phyloP scores from a whole-genome alignment of 2,113 vertebrate species.

The Oriolus oriolus region DNA sequence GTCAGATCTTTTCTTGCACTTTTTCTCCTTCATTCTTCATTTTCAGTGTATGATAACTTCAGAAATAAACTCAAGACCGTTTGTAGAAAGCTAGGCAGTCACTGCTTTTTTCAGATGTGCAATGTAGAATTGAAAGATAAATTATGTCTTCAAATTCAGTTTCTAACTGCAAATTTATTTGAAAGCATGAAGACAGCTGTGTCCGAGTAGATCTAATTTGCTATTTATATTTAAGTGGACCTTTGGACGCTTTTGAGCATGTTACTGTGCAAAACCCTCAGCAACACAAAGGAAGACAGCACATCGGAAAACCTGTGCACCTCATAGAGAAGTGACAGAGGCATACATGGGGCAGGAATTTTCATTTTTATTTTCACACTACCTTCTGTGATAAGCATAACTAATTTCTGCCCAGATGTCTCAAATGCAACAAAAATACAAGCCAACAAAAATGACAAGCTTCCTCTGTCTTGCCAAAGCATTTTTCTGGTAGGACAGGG shows the following conservation, averaged over 20 bases:
- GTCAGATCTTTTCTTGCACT: neutral
- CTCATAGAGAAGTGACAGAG: neutral
- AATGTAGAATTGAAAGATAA: neutral
- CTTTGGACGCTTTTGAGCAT: neutral
- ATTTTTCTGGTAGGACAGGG: neutral
- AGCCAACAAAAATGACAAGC: neutral
- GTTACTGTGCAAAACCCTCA: neutral
- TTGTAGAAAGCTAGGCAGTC: neutral
- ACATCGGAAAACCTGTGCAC: rapidly evolving
- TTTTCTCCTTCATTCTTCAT: neutral
- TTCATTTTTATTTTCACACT: neutral
- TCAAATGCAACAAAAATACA: neutral
- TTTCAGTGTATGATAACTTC: neutral
- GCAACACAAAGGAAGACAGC: neutral
- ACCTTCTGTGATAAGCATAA: neutral
- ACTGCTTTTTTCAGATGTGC: neutral
- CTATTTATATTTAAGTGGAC: neutral
- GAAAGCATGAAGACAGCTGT: neutral
- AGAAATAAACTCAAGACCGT: neutral
- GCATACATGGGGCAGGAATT: neutral
- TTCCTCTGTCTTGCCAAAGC: neutral
- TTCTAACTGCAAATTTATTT: neutral
- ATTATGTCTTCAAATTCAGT: neutral
- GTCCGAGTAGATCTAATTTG: neutral
- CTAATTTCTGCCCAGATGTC: neutral